phyloP scores from a whole-genome alignment of 2,797 vertebrate species.

The Sebastes nivosus region DNA sequence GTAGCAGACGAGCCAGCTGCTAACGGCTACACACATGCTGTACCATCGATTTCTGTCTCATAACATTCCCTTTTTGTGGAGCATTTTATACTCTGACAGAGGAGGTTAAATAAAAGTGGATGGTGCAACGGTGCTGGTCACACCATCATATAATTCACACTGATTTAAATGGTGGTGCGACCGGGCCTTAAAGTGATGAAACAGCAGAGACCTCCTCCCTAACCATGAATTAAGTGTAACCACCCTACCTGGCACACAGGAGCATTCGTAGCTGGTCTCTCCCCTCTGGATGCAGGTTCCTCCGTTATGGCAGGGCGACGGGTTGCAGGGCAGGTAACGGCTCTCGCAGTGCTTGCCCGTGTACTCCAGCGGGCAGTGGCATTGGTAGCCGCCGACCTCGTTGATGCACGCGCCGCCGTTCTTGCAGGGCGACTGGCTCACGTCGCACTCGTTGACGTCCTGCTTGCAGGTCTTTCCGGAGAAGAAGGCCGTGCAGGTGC shows the following conservation, averaged over 20 bases:
- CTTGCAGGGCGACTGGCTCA: slow-evolving; percentile 81
- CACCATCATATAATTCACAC: not conserved
- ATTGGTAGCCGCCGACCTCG: slow-evolving; percentile 88
- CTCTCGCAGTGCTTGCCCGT: slow-evolving; percentile 89
- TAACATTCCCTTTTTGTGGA: not conserved
- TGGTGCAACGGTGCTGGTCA: not conserved
- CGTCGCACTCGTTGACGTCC: slow-evolving; percentile 90
- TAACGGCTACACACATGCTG: not conserved
- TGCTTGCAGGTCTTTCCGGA: slow-evolving; percentile 91
- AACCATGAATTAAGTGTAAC: too few species aligned
- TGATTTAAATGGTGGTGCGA: not conserved
- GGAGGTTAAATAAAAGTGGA: not conserved
- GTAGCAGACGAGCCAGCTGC: not conserved
- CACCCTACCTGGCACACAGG: slow-evolving; percentile 90
- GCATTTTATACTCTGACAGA: not conserved
- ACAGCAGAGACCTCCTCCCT: not conserved
- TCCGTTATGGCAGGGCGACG: slow-evolving; percentile 85
- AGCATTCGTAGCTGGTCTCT: slow-evolving; percentile 89
- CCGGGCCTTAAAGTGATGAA: not conserved
- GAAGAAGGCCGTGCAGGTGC: slow-evolving; percentile 87
- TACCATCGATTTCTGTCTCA: not conserved
- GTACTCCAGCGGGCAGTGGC: slow-evolving; percentile 86
- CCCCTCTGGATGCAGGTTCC: slow-evolving; percentile 90
- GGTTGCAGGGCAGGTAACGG: slow-evolving; percentile 93
- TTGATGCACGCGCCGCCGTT: slow-evolving; percentile 89